Base-by-base conservation (phyloP, 2,113 vertebrate species). In the Scalopus aquaticus region DNA sequence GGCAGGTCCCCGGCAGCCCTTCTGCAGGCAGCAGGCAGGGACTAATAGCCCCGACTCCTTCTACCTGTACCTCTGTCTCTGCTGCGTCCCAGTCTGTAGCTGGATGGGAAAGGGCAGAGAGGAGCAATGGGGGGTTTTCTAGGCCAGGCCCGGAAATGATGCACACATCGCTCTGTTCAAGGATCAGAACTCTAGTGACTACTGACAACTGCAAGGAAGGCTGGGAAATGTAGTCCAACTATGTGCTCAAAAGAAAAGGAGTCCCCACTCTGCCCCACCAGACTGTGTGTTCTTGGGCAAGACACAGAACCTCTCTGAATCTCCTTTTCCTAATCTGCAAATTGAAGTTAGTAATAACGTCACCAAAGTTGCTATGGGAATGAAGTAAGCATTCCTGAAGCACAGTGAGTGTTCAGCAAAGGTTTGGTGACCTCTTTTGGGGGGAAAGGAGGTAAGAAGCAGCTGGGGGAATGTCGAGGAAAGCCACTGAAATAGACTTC, bases 381-480 rank as follows among this genome's bases (percentile, higher is more conserved):
- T 28, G 64, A 3, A 78, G 39, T 44, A 15, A 32, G 37, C 26
- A 19, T 16, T 56, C 2, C 22, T 17, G 15, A 17, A 1, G 6
- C 20, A 0, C 0, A 39, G 28, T 0, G 35, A 54, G 19, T 5
- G 0, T 17, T 30, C 22, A 4, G 1, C 10, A 67, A 83, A 73
- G 13, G 12, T 26, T 9, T 13, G 49, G 32, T 3, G 3, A 39
- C 69, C 9, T 54, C 12, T 0, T 77, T 62, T n/a, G 6, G 5
- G 37, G 24, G 26, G 22, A 30, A 26, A 30, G 24, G 24, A 44
- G 28, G 9, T 16, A 1, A 3, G 22, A 39, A 39, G n/a, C 17
- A 35, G 32, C 65, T 69, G 56, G 11, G 51, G 7, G 3, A 2
- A 15, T 0, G 1, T 19, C 3, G 17, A 24, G 37, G 12, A 72